These are phyloP conservation scores for Onchidella celtica DNA, from an alignment of 2,888 invertebrate species.

Conservation along the genomic window DNA sequence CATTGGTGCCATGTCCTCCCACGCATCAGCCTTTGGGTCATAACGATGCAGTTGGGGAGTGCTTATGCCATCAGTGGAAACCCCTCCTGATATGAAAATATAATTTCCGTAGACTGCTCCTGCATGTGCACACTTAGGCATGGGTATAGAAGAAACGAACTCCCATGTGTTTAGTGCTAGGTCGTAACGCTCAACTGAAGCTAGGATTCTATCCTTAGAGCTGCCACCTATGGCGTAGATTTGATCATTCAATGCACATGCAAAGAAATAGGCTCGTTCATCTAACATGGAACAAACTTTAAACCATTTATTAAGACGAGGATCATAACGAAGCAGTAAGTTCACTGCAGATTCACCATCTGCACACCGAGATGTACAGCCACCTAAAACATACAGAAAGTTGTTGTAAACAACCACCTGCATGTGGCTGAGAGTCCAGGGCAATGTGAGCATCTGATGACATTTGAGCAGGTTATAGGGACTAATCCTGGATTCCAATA, in stretches of 20 bases:
- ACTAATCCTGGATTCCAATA: slow-evolving; percentile 78
- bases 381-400: slow-evolving; percentile 79
- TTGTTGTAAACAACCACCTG: slow-evolving; percentile 79
- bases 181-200: slow-evolving; percentile 78
- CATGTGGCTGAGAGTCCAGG: slow-evolving; percentile 79
- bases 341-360: slow-evolving; percentile 80
- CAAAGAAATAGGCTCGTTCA: slow-evolving; percentile 79
- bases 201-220: slow-evolving; percentile 79
- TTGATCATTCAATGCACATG: slow-evolving; percentile 76
- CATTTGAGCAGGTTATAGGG: slow-evolving; percentile 77
- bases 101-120: slow-evolving; percentile 77
- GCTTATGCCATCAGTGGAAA: slow-evolving; percentile 79
- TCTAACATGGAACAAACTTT: slow-evolving; percentile 78
- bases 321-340: slow-evolving; percentile 78
- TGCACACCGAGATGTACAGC: slow-evolving; percentile 80
- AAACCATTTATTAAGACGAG: slow-evolving; percentile 78
- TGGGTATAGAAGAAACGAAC: slow-evolving; percentile 77
- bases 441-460: slow-evolving; percentile 76
- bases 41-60: slow-evolving; percentile 79
- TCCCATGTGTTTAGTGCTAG: slow-evolving; percentile 78
- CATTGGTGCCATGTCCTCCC: slow-evolving; percentile 80
- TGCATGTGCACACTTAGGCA: slow-evolving; percentile 79
- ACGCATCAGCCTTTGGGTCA: slow-evolving; percentile 75
- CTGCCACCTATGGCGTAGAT: slow-evolving; percentile 79
- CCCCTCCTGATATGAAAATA: slow-evolving; percentile 79